A percentile compares a stretch with the other conserved stretches of the same genome.
Evolutionary conservation across 2,888 invertebrate species (phyloP).

Genomic region (Ophion obscuratus): DNA sequence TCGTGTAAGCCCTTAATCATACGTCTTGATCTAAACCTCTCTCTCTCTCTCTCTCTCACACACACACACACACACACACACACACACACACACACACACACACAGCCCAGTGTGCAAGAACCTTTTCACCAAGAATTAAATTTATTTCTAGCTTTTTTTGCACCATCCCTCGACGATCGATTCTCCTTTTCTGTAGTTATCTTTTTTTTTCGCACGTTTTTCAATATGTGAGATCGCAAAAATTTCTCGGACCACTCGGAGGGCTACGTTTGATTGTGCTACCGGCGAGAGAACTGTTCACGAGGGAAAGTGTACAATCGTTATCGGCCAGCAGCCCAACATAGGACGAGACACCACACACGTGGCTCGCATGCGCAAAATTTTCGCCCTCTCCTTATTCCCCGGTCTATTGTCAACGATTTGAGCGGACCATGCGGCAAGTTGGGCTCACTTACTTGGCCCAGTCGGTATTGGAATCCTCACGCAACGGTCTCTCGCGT

Average conservation of each 20-base stretch:
- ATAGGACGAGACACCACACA: background rate
- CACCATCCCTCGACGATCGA: too few species aligned
- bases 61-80: too few species aligned
- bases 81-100: too few species aligned
- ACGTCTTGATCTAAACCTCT: too few species aligned
- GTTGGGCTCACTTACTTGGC: background rate
- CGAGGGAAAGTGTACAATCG: constrained; percentile 39
- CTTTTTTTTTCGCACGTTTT: too few species aligned
- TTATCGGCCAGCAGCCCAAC: constrained; percentile 50
- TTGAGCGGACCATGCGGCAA: background rate
- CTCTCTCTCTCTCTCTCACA: too few species aligned
- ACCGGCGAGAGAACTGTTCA: background rate
- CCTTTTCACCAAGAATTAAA: too few species aligned
- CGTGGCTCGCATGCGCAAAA: constrained; percentile 65
- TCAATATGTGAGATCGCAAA: background rate
- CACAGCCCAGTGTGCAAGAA: too few species aligned
- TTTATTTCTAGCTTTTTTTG: too few species aligned
- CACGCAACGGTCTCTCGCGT: constrained; percentile 23
- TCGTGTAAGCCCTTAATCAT: too few species aligned
- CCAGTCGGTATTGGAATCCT: constrained; percentile 34
- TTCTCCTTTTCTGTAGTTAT: too few species aligned
- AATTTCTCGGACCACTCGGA: background rate
- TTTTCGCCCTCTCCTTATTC: constrained; percentile 11
- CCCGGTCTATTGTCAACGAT: background rate
- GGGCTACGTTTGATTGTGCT: constrained; percentile 16